Percentiles rank a stretch among this genome's conserved stretches.
phyloP scores from a whole-genome alignment of 2,113 vertebrate genomes.

The Coracopsis vasa region DNA sequence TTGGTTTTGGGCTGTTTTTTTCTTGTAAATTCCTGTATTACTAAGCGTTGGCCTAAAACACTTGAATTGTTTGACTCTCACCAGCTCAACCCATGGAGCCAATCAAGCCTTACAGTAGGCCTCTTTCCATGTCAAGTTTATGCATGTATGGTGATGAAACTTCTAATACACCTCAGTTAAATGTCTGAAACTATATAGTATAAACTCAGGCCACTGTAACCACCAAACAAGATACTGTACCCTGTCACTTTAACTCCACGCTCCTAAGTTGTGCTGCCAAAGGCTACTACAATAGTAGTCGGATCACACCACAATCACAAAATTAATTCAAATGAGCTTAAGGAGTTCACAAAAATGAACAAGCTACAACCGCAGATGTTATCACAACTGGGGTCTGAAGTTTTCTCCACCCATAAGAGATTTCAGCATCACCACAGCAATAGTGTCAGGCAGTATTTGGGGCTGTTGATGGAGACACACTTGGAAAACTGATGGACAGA shows the following conservation, averaged over 20 bases:
- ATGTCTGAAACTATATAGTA: neutral
- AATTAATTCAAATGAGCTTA: neutral
- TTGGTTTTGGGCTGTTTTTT: neutral
- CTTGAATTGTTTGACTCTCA: neutral
- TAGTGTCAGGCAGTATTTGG: fast-evolving
- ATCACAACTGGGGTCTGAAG: neutral
- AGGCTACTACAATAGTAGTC: neutral
- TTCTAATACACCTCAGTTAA: neutral
- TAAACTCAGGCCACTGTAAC: neutral
- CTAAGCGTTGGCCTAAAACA: neutral
- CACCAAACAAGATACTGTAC: neutral
- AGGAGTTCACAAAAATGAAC: neutral
- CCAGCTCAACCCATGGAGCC: neutral
- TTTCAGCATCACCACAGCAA: neutral
- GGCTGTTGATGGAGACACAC: neutral
- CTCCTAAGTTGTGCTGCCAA: neutral
- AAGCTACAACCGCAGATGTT: neutral
- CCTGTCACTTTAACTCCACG: neutral
- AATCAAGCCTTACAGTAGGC: neutral
- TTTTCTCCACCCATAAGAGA: neutral
- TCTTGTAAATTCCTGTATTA: neutral
- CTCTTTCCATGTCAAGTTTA: neutral
- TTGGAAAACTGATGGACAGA: neutral
- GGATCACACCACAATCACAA: neutral
- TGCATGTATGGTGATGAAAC: neutral